phyloP scores from a whole-genome alignment of 1,140 invertebrate species.

The Drosophila lowei region DNA sequence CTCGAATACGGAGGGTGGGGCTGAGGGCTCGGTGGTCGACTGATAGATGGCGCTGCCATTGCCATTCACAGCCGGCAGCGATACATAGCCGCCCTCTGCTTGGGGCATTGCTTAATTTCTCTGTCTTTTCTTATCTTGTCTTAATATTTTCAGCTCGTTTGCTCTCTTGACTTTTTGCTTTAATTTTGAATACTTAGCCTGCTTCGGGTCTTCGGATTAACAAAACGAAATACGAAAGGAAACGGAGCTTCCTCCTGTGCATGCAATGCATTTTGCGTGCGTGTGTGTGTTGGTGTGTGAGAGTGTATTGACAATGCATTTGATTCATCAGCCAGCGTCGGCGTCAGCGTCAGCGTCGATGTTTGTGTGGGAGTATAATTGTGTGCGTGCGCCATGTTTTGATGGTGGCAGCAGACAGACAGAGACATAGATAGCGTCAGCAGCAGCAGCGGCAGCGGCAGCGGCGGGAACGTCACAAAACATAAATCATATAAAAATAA shows the following conservation, averaged over 20 bases:
- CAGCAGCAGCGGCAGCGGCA: constrained; percentile 28
- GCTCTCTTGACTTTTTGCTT: constrained; percentile 12
- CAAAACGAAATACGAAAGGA: not conserved
- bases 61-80: constrained; percentile 72
- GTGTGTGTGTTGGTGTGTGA: constrained; percentile 19
- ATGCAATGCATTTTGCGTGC: constrained; percentile 55
- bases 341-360: not conserved
- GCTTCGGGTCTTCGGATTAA: constrained; percentile 19
- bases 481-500: constrained; percentile 57
- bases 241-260: constrained; percentile 44
- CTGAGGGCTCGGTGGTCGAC: constrained; percentile 81
- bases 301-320: constrained; percentile 51
- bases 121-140: constrained; percentile 19
- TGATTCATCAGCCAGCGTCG: constrained; percentile 39
- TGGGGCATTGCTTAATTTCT: constrained; percentile 72
- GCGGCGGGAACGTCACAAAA: constrained; percentile 48
- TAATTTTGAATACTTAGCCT: constrained; percentile 38
- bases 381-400: constrained; percentile 4
- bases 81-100: constrained; percentile 82
- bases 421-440: constrained; percentile 36
- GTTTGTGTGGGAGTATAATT: not conserved
- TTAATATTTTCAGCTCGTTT: constrained; percentile 9
- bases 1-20: constrained; percentile 77
- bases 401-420: constrained; percentile 43
- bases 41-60: constrained; percentile 81